Percentiles rank a stretch among this genome's conserved stretches.
Evolutionary conservation across 1,140 invertebrate species (phyloP).

Genomic region (Drosophila pallidifrons): DNA sequence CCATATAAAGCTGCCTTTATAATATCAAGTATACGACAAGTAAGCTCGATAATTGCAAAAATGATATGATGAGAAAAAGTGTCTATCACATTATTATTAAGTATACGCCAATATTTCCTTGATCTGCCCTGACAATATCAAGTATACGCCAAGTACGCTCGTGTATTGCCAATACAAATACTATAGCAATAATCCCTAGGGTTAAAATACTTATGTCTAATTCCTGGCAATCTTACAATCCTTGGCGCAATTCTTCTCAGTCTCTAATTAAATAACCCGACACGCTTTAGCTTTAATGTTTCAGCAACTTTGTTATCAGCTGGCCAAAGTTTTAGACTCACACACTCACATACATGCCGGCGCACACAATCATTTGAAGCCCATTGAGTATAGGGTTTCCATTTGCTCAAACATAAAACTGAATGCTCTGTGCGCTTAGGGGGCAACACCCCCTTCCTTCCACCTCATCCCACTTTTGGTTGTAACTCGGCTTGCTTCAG

Average conservation of each 20-base stretch:
- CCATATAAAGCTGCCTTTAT: no score
- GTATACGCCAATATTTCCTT: no score
- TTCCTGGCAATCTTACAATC: background rate
- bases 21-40: no score
- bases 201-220: background rate
- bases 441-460: background rate
- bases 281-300: slow-evolving; percentile 28
- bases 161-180: no score
- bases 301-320: slow-evolving; percentile 29
- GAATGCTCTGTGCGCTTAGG: slow-evolving; percentile 9
- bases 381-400: slow-evolving; percentile 50
- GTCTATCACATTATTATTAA: no score
- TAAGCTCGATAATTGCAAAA: no score
- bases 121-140: no score
- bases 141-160: no score
- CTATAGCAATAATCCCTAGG: no score
- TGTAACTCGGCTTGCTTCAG: background rate
- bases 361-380: slow-evolving; percentile 20
- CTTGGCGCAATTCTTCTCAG: slow-evolving; percentile 2
- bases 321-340: slow-evolving; percentile 31
- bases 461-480: background rate
- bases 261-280: slow-evolving; percentile 32
- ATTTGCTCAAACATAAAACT: slow-evolving; percentile 43
- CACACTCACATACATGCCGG: no score
- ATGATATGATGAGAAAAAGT: no score